Conservation (phyloP, 2,888 invertebrate species). For the Balanococcus diminutus region DNA sequence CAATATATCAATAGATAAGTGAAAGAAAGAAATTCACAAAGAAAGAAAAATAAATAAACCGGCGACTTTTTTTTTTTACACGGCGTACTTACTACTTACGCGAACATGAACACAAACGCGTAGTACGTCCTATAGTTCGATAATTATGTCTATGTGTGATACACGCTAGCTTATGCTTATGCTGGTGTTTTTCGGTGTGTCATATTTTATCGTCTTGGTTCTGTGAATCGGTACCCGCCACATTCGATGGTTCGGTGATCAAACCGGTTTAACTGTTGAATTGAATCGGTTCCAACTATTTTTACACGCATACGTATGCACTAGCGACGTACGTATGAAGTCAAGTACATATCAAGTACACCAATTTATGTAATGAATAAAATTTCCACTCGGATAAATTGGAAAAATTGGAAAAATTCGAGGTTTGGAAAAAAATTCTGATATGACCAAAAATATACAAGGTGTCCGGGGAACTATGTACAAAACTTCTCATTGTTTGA, state of each 20-base stretch:
- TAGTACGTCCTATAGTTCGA: not conserved
- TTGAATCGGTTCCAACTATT: not conserved
- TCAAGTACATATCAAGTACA: too few species aligned
- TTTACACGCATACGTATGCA: not conserved
- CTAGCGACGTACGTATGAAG: too few species aligned
- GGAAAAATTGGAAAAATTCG: too few species aligned
- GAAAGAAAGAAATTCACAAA: not conserved
- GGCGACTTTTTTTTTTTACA: too few species aligned
- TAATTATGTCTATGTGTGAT: not conserved
- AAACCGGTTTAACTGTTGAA: slow-evolving; percentile 12
- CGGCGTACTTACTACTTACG: not conserved
- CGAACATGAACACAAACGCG: not conserved
- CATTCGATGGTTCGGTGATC: not conserved
- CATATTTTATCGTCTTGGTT: not conserved
- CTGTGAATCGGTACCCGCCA: not conserved
- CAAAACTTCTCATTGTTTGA: too few species aligned
- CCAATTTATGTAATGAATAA: too few species aligned
- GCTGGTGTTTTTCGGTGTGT: not conserved
- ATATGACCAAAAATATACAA: too few species aligned
- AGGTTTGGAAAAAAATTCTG: too few species aligned
- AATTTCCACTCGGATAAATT: too few species aligned
- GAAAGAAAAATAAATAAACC: not conserved
- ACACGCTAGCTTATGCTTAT: not conserved
- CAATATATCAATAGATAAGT: not conserved
- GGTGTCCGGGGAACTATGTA: too few species aligned